Evolutionary conservation across 2,888 invertebrate genomes (phyloP), one percentile per base, ranked within the genome.

Genomic region (Ametastegia equiseti): DNA sequence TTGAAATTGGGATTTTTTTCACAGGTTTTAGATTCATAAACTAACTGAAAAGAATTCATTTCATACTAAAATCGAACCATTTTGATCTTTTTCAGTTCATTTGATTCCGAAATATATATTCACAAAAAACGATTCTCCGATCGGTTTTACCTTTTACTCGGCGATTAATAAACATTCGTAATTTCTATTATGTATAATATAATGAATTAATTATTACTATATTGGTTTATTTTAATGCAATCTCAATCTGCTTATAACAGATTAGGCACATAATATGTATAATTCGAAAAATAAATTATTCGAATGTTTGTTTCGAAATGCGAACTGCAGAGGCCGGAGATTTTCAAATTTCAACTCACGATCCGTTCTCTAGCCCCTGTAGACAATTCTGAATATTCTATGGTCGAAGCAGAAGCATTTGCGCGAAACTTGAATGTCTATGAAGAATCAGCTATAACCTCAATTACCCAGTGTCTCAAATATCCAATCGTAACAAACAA

Each of bases 341-440:
- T 57, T 23, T 65, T 65, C n/a, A n/a, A n/a, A n/a, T n/a, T 13
- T 4, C 13, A 13, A 2, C 11, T 65, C 7, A n/a, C 19, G 15
- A 30, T 30, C 63, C 33, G 11, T 33, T 33, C 33, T 57, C 60
- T 9, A 30, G 23, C 19, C 39, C 36, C 13, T 15, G 19, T 39
- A 19, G n/a, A 39, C 36, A 39, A 67, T 13, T 19, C 6, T 19
- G 19, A n/a, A 65, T 67, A 67, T 7, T 67, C 65, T 50, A 36
- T 50, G 33, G 7, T 36, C 19, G 54, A 33, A 50, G 50, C 50
- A 54, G 54, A 75, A 75, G 75, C 75, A n/a, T 54, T 75, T 75
- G 75, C 75, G 75, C 75, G 19, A 75, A 75, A 75, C 75, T 75
- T 30, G 30, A 75, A 75, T 75, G 54, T 50, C 11, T 33, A 54